These are phyloP conservation scores for Heterotilapia buettikoferi DNA, from an alignment of 2,113 vertebrate genomes.

Conservation along the genomic window DNA sequence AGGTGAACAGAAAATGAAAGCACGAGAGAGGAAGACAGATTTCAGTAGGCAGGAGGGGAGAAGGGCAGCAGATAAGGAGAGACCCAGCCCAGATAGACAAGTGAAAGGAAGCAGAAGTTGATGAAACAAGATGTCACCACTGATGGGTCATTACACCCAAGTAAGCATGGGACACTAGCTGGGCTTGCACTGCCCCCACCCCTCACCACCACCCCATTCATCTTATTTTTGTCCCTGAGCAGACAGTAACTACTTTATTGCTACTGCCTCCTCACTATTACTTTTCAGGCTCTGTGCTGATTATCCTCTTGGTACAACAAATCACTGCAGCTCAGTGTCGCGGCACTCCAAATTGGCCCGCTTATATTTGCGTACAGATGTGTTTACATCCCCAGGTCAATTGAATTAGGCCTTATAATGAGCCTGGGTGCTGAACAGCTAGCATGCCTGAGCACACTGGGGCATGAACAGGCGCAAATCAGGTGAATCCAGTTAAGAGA, in stretches of 20 bases:
- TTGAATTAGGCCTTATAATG: constrained; percentile 52
- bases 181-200: constrained; percentile 8
- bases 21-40: constrained; percentile 31
- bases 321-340: not conserved
- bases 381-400: constrained; percentile 55
- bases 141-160: constrained; percentile 73
- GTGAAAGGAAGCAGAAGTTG: constrained; percentile 72
- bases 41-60: constrained; percentile 35
- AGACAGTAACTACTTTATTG: constrained; percentile 17
- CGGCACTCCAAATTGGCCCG: constrained; percentile 25
- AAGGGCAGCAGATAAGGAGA: constrained; percentile 39
- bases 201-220: not conserved
- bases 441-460: constrained; percentile 30
- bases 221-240: constrained; percentile 9
- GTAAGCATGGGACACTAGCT: constrained; percentile 67
- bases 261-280: not conserved
- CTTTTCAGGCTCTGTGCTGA: not conserved
- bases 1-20: not conserved
- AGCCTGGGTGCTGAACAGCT: constrained; percentile 39
- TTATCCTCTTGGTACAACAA: constrained; percentile 19
- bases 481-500: constrained; percentile 62
- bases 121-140: constrained; percentile 72
- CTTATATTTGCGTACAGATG: constrained; percentile 11
- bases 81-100: constrained; percentile 53
- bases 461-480: constrained; percentile 62